Evolutionary conservation across 1,140 invertebrate species (phyloP), one percentile per base, ranked within the genome.

Genomic region (Phenacoccus solenopsis): DNA sequence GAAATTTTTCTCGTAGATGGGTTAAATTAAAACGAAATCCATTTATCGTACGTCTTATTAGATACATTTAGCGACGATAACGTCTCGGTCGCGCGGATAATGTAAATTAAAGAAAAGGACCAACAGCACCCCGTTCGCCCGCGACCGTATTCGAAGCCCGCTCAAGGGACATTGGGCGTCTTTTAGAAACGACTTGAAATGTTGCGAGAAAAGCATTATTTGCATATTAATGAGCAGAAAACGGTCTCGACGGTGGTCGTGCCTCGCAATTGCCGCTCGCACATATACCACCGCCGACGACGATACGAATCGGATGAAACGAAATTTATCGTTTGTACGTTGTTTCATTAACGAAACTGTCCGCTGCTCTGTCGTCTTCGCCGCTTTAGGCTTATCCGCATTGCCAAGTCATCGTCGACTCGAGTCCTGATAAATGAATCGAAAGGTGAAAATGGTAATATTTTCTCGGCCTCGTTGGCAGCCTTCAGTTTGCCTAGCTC

Each of bases 181-280:
- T 16, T n/a, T 49, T 49, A 49, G 38, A 49, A 64, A 64, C 20
- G 59, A 64, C 59, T 64, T 64, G 59, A 64, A 64, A 64, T 64
- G 59, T 27, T 64, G 59, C 59, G 16, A 64, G 59, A 64, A 64
- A 64, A 64, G 59, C 59, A 27, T 64, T 64, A 64, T 64, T 64
- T 64, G 59, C 59, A 64, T 64, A 64, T 64, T 64, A 64, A 64
- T 64, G 59, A 64, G 59, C 25, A 27, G 59, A 64, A 64, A 64
- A 64, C 59, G 59, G 59, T 64, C 56, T 16, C 32, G n/a, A 38
- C n/a, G 9, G 32, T 38, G 9, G n/a, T n/a, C n/a, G n/a, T n/a
- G n/a, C n/a, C n/a, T n/a, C 38, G 38, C 38, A 49, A 49, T 49
- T 49, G 38, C 38, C 12, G 20, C 30, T 7, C 30, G 30, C n/a